A percentile compares a stretch with the other conserved stretches of the same genome.
These are phyloP conservation scores for Hymenopus coronatus DNA, from an alignment of 2,888 invertebrate species.

Conservation along the genomic window DNA sequence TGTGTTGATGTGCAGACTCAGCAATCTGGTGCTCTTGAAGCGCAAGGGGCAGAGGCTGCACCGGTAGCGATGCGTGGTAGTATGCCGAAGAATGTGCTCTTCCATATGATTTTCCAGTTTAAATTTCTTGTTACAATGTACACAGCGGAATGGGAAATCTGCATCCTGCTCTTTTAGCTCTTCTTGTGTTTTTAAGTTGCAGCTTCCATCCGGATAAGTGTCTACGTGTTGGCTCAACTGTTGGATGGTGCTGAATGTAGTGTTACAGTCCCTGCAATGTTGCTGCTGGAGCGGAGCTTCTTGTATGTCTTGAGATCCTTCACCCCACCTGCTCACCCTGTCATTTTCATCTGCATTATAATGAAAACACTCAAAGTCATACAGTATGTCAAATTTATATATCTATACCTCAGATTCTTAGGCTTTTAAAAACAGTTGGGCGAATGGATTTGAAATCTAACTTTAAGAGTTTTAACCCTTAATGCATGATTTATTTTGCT, in stretches of 20 bases:
- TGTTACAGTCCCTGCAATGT: neutral
- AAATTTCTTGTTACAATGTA: neutral
- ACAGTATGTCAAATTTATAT: too few species aligned
- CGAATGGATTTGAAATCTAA: too few species aligned
- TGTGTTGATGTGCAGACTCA: neutral
- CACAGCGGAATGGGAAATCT: neutral
- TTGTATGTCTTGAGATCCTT: neutral
- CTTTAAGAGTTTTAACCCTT: too few species aligned
- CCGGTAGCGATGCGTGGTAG: too few species aligned
- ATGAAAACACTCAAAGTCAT: too few species aligned
- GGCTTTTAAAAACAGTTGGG: too few species aligned
- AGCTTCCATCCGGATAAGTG: neutral
- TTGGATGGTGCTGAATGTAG: neutral
- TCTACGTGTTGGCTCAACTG: neutral
- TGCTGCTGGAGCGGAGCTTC: neutral
- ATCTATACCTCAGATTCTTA: too few species aligned
- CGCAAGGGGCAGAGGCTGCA: too few species aligned
- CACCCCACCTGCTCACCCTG: neutral
- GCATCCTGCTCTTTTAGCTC: neutral
- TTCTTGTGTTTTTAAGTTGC: neutral
- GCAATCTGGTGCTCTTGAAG: too few species aligned
- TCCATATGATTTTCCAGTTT: neutral
- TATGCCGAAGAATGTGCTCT: neutral
- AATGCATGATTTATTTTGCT: too few species aligned
- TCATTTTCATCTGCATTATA: neutral